These are phyloP conservation scores for Metopia argyrocephala DNA, from an alignment of 2,888 invertebrate species.

Conservation along the genomic window DNA sequence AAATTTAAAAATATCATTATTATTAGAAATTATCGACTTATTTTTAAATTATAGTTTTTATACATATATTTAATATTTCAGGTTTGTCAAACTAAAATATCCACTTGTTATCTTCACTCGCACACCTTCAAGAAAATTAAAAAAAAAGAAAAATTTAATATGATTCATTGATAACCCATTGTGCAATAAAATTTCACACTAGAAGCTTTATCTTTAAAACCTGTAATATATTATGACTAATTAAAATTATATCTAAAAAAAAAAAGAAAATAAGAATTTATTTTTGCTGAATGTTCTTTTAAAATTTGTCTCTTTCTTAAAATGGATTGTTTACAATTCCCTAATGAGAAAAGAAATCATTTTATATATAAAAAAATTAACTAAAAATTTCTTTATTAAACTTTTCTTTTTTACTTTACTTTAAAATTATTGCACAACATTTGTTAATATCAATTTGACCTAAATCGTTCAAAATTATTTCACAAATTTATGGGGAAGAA, in stretches of 20 bases:
- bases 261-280: neutral
- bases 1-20: too few species aligned
- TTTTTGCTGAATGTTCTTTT: too few species aligned
- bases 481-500: too few species aligned
- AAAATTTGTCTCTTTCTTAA: too few species aligned
- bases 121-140: neutral
- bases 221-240: neutral
- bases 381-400: neutral
- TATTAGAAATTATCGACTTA: too few species aligned
- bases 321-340: neutral
- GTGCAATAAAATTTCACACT: neutral
- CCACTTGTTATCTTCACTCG: neutral
- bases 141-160: neutral
- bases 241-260: neutral
- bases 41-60: too few species aligned
- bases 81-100: neutral
- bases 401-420: too few species aligned
- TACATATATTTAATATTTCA: too few species aligned
- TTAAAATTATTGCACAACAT: slow-evolving; percentile 38
- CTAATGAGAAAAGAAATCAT: neutral
- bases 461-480: slow-evolving; percentile 29
- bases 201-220: neutral
- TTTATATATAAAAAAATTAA: neutral
- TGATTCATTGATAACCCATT: neutral
- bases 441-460: slow-evolving; percentile 49